Base-by-base conservation (phyloP, 2,888 invertebrate species). In the Melikaiella ostensackeni region DNA sequence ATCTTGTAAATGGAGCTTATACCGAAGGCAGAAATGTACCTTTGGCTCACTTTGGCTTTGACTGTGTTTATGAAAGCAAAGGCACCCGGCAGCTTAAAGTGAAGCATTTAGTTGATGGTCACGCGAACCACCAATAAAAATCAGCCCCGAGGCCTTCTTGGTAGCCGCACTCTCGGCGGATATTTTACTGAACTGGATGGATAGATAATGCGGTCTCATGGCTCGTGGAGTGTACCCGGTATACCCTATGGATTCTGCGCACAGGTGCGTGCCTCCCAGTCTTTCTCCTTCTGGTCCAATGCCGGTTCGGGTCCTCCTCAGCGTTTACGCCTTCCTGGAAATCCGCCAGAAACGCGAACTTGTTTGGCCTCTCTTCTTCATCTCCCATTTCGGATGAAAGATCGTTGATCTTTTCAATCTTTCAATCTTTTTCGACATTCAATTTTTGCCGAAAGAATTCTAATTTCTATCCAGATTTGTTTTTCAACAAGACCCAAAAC, bases 121-220 rank as follows among this genome's bases (percentile, higher is more conserved):
- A 84, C 84, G 82, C 81, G 78, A 82, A 59, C 77, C 80, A 75
- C 78, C 79, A 78, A 80, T 82, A 81, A 82, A 84, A 80, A 75
- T 63, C 62, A 16, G 75, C 80, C 84, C 75, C 73, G 76, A 63
- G 82, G 81, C 79, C 66, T 55, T 64, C 33, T 74, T 33, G 42
- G 38, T 66, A 63, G 27, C 74, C 21, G 38, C 61, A 57, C 38
- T 35, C 75, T 24, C 74, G 8, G 8, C 62, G 70, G 70, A 66
- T 61, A 77, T 64, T 42, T 61, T 38, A 38, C 70, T 61, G 42
- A 21, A 35, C 76, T 74, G 81, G 85, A 83, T 83, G 84, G 85
- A 84, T 84, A 81, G 85, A 84, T 86, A 84, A 87, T 82, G 77
- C 80, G 81, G 79, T 81, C 79, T 75, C 80, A 79, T 75, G 75